A percentile compares a stretch with the other conserved stretches of the same genome.
Evolutionary conservation across 2,797 vertebrate genomes (phyloP).

Genomic region (Astyanax mexicanus): DNA sequence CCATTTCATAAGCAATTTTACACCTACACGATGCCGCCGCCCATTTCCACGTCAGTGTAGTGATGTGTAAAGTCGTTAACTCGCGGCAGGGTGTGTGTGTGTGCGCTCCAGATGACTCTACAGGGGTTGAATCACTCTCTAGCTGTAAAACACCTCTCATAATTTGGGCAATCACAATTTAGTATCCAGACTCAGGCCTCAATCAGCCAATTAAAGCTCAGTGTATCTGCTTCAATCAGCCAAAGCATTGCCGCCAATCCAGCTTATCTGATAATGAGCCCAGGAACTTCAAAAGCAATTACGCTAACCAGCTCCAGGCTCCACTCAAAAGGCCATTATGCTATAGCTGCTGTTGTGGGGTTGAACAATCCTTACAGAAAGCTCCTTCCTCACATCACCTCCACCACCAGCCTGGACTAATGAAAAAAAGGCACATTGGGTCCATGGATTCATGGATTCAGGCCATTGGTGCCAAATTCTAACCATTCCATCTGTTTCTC

Average conservation of each 20-base stretch:
- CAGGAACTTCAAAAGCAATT: constrained; percentile 21
- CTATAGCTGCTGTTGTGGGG: neutral
- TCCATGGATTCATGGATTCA: too few species aligned
- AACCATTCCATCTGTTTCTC: too few species aligned
- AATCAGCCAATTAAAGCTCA: constrained; percentile 47
- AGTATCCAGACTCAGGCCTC: constrained; percentile 35
- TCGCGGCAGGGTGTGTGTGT: constrained; percentile 1
- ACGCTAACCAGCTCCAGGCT: constrained; percentile 5
- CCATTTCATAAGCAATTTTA: constrained; percentile 22
- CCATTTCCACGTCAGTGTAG: constrained; percentile 5
- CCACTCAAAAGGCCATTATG: neutral
- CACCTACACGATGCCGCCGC: neutral
- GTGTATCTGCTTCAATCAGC: constrained; percentile 13
- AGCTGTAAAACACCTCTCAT: neutral
- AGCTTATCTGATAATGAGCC: constrained; percentile 3
- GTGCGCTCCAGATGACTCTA: neutral
- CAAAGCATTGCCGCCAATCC: constrained; percentile 21
- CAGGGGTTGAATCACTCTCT: neutral
- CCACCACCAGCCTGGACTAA: too few species aligned
- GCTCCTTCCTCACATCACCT: too few species aligned
- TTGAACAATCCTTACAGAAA: neutral
- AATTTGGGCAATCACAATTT: constrained; percentile 40
- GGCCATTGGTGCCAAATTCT: too few species aligned
- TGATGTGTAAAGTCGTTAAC: constrained; percentile 39
- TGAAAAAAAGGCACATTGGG: too few species aligned